Evolutionary conservation across 2,888 invertebrate species (phyloP), one percentile per base, ranked within the genome.

Genomic region (Thereva unica): DNA sequence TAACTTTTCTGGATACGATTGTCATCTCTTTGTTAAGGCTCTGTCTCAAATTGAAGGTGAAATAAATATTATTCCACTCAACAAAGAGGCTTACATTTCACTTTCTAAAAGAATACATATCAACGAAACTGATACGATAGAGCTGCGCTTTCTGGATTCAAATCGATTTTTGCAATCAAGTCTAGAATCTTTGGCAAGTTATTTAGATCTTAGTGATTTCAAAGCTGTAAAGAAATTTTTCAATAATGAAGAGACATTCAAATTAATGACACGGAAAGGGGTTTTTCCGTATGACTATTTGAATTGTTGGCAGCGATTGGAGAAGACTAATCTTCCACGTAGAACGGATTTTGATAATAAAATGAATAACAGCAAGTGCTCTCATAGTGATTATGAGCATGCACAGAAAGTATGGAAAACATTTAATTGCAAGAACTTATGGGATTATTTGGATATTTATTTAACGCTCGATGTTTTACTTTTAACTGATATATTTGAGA

Each of bases 391-490:
- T 52, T 78, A 78, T 70, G 38, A 67, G 4, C 76, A 76, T 71
- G 78, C 78, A 4, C 41, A 68, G 41, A 70, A 68, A 5, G 75
- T 78, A 0, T 79, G 78, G 77, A 23, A 71, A 0, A 67, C 44
- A 37, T 78, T 80, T 54, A 53, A 74, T 2, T 73, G 74, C 44
- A 57, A 71, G 42, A 76, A 68, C 23, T 65, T 79, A 38, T 72
- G 73, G 1, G 75, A 77, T 53, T 80, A 80, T 67, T 71, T 72
- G 2, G 74, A 78, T 38, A 23, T 78, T 52, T 78, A 52, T 35
- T 40, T 52, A 34, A 76, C 75, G 71, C 74, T 75, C 0, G 78
- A 80, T 70, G 73, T 80, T 3, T 66, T 78, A 10, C 66, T 78
- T 4, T 67, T 77, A 40, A 73, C 74, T 3, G 78, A 79, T 64